Evolutionary conservation across 1,140 invertebrate species (phyloP).

Genomic region (Nephotettix cincticeps): DNA sequence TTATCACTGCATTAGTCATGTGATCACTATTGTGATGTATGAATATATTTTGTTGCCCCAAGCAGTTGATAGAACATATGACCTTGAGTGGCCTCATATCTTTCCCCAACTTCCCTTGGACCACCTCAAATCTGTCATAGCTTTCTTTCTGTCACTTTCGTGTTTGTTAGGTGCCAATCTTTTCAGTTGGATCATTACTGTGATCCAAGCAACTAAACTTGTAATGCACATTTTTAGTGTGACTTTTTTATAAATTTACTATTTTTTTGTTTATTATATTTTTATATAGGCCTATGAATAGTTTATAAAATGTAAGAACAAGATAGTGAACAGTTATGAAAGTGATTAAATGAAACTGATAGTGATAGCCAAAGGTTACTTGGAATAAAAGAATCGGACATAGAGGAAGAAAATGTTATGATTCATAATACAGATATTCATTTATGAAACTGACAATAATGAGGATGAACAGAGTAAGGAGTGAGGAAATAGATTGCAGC

Average conservation of each 20-base stretch:
- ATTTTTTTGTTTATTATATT: background rate
- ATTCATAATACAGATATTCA: background rate
- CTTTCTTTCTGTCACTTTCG: background rate
- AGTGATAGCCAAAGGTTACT: background rate
- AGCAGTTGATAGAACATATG: no score
- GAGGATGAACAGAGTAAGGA: background rate
- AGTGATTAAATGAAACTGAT: slow-evolving; percentile 22
- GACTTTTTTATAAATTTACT: background rate
- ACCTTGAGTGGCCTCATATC: no score
- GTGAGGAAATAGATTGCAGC: background rate
- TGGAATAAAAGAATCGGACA: background rate
- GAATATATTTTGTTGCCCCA: background rate
- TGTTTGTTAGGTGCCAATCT: background rate
- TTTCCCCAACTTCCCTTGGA: no score
- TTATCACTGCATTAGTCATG: slow-evolving; percentile 1
- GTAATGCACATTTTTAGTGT: background rate
- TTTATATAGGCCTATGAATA: background rate
- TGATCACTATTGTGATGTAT: background rate
- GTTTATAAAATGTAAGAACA: background rate
- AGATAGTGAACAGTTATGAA: background rate
- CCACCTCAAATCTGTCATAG: background rate
- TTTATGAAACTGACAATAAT: background rate
- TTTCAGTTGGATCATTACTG: background rate
- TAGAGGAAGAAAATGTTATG: background rate
- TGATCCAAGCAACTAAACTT: background rate